A percentile compares a stretch with the other conserved stretches of the same genome.
Evolutionary conservation across 2,797 vertebrate species (phyloP).

Genomic region (Phoebastria nigripes): DNA sequence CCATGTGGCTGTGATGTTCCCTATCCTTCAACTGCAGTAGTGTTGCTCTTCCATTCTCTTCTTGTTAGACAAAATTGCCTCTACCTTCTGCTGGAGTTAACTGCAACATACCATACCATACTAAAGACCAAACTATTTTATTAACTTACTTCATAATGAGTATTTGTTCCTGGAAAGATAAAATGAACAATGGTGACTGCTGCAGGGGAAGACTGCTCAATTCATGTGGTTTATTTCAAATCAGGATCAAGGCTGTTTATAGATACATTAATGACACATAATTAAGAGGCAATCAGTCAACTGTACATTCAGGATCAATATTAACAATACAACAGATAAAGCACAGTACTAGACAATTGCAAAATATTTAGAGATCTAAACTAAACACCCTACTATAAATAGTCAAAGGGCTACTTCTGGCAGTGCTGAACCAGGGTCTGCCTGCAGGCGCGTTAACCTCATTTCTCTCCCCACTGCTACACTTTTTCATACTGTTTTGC

Average conservation of each 20-base stretch:
- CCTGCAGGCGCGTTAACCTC: not conserved
- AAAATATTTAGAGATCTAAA: not conserved
- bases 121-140: not conserved
- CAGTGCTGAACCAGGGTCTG: not conserved
- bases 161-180: not conserved
- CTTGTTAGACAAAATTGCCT: not conserved
- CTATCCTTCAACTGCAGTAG: not conserved
- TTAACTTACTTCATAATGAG: not conserved
- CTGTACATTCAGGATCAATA: not conserved
- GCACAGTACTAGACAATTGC: not conserved
- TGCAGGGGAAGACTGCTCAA: not conserved
- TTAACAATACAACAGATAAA: not conserved
- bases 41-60: not conserved
- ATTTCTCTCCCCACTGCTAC: not conserved
- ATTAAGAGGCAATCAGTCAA: not conserved
- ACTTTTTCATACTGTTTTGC: not conserved
- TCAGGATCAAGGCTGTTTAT: not conserved
- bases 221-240: not conserved
- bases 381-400: not conserved
- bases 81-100: not conserved
- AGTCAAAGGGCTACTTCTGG: not conserved
- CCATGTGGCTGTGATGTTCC: not conserved
- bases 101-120: fast-evolving
- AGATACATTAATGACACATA: not conserved
- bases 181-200: not conserved